Evolutionary conservation across 1,140 invertebrate species (phyloP), one percentile per base, ranked within the genome.

Genomic region (Anastatus disparis): DNA sequence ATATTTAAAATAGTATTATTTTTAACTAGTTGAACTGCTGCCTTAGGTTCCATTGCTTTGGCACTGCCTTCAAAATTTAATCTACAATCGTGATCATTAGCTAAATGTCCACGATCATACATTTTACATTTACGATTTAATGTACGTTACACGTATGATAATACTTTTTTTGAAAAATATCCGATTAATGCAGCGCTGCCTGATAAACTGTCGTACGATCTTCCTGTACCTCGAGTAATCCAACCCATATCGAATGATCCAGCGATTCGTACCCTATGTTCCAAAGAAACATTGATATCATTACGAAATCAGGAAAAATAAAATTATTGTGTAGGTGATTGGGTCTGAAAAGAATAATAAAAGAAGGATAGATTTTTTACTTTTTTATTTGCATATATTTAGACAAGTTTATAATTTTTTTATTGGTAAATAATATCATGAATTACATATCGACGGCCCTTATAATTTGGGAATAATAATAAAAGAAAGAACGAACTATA

Each of bases 231-330:
- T 8, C 70, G n/a, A 13, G 56, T 67, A 35, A 22, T 56, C 64
- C 62, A 74, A 4, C 68, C 68, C 70, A 76, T 74, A 40, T 75
- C 72, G 42, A 61, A 71, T 4, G 74, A 71, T 20, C 61, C 69
- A 35, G 67, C 66, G n/a, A 73, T 38, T 12, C 70, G 62, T 24
- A 50, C 46, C 35, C 35, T 6, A 38, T 38, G 35, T 12, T 8
- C 10, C 12, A 24, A 52, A 70, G 53, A 63, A 35, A 48, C 56
- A 40, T 24, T 17, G 7, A 29, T 50, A 35, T 48, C 27, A 7
- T 2, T 3, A 53, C 15, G 27, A 4, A 29, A 29, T n/a, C 63
- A 2, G 53, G 62, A 58, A 64, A 56, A 71, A 71, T 44, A 42
- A 71, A 71, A 44, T 40, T 15, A 8, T 40, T 65, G 12, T 44